A percentile compares a stretch with the other conserved stretches of the same genome.
phyloP scores from a whole-genome alignment of 2,797 vertebrate species.

The Siniperca obscura region DNA sequence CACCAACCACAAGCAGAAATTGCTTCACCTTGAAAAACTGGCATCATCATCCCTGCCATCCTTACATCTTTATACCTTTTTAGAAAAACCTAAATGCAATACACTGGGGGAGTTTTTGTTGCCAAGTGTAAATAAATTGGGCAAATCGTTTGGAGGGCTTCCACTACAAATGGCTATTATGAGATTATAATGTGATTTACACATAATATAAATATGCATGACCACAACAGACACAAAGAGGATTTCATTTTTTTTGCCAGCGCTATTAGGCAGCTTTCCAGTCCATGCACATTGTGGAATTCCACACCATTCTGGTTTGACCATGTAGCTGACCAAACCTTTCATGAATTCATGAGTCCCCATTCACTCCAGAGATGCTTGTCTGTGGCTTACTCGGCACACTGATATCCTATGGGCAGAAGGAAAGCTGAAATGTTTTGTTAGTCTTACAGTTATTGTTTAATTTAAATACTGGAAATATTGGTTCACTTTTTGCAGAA shows the following conservation, averaged over 20 bases:
- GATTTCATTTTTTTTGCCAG: conserved; percentile 32
- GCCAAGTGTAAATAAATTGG: conserved; percentile 39
- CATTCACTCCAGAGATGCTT: neutral
- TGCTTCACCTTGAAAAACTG: conserved; percentile 31
- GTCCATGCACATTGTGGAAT: conserved; percentile 42
- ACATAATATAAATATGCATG: conserved; percentile 51
- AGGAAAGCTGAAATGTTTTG: neutral
- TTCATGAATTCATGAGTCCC: neutral
- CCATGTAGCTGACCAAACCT: conserved; percentile 5
- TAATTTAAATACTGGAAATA: neutral
- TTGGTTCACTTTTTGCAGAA: neutral
- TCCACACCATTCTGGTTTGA: conserved; percentile 13
- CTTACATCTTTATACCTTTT: neutral
- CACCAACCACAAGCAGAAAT: conserved; percentile 25
- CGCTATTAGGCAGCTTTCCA: conserved; percentile 43
- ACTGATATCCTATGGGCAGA: neutral
- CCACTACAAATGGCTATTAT: conserved; percentile 41
- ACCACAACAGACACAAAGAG: conserved; percentile 26
- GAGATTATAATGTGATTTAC: conserved; percentile 56
- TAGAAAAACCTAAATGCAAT: neutral
- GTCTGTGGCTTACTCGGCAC: neutral
- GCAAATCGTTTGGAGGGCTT: conserved; percentile 24
- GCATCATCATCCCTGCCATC: conserved; percentile 11
- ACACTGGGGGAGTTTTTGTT: conserved; percentile 1
- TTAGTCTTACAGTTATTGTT: neutral